Base-by-base conservation (phyloP, 2,113 vertebrate species). In the Bufo gargarizans region DNA sequence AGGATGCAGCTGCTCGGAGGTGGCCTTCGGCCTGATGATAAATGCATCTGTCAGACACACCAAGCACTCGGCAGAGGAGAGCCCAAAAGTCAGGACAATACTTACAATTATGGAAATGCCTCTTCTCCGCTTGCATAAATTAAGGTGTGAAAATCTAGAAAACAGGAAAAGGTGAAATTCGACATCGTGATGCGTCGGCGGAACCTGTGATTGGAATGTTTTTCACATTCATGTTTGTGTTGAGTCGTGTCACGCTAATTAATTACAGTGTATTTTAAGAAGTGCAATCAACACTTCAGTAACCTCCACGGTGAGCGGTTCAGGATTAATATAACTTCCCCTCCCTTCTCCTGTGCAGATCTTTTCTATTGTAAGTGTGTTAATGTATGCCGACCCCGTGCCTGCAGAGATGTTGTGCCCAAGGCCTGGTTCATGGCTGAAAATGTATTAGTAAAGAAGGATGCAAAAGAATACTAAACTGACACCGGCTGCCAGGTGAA, bases 21-120 rank as follows among this genome's bases (percentile, higher is more conserved):
- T 74, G 78, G 79, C 80, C 87, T 77, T 33, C 82, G 58, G 20
- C 80, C 87, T 65, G 87, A 63, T 65, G 87, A 88, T 88, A 65
- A 83, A 88, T 83, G 79, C 13, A 45, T 43, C 56, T 88, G 87
- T 77, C 87, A 88, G 20, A 13, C 12, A 11, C 63, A 76, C 20
- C 71, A 81, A 43, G 43, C 53, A 11, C n/a, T 19, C 5, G 33
- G 53, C 65, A 2, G 43, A 20, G 16, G 2, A 7, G 58, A 50
- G 22, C 7, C 19, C 14, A 80, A 33, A 55, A 59, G 56, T 55
- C 69, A 49, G 55, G 49, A 77, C 33, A 56, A 63, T 63, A 33
- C 77, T 61, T 53, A 76, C 45, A 88, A 74, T 88, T 83, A 80
- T 55, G 61, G 77, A 87, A 87, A 81, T 81, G 33, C 33, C n/a